Evolutionary conservation across 2,797 vertebrate genomes (phyloP).

Genomic region (Morus bassanus): DNA sequence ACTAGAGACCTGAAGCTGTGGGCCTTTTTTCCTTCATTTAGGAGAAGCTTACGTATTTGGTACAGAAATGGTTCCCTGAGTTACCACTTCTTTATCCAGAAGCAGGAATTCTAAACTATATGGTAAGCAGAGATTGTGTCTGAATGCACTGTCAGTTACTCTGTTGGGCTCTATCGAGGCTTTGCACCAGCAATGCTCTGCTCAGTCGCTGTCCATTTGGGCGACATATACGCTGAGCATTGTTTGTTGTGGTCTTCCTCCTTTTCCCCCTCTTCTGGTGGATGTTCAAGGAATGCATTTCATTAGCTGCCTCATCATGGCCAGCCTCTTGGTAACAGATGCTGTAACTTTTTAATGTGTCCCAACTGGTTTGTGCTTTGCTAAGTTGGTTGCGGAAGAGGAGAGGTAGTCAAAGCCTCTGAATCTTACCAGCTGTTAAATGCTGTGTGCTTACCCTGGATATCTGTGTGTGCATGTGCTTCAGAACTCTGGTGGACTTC

Average conservation of each 20-base stretch:
- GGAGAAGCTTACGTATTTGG: slow-evolving; percentile 74
- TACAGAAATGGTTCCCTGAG: slow-evolving; percentile 79
- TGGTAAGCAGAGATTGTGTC: slow-evolving; percentile 69
- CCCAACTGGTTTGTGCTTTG: not conserved
- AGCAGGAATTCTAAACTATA: slow-evolving; percentile 76
- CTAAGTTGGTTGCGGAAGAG: not conserved
- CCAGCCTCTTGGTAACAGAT: not conserved
- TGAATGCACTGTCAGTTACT: not conserved
- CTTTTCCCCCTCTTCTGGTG: not conserved
- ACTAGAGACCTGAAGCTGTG: not conserved
- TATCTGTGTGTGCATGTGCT: not conserved
- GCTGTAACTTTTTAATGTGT: not conserved
- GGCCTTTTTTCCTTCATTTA: slow-evolving; percentile 40
- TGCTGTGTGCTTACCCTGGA: not conserved
- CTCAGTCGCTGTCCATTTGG: not conserved
- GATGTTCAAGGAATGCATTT: not conserved
- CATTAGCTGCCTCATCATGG: not conserved
- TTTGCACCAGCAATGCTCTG: not conserved
- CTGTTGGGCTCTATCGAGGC: not conserved
- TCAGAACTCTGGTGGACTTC: slow-evolving; percentile 79
- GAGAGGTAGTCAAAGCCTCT: not conserved
- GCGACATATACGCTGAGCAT: not conserved
- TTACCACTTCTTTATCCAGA: slow-evolving; percentile 79
- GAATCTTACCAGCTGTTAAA: not conserved
- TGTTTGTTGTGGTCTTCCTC: not conserved